Evolutionary conservation across 2,797 vertebrate species (phyloP).

Genomic region (Tamandua tetradactyla): DNA sequence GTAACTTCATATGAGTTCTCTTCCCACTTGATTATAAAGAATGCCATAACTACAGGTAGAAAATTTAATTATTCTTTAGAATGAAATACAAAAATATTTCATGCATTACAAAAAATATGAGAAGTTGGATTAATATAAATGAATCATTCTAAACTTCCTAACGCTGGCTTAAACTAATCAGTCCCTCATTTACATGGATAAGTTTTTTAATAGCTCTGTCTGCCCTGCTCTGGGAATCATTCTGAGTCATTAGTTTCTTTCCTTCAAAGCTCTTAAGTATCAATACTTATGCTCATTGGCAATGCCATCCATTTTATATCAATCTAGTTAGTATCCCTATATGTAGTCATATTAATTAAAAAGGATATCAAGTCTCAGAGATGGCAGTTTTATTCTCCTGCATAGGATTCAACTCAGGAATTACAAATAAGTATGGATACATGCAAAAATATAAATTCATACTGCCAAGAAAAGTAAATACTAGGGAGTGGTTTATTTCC

Average conservation of each 20-base stretch:
- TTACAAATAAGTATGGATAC: slow-evolving; percentile 49
- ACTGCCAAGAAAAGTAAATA: not conserved
- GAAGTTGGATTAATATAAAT: slow-evolving; percentile 67
- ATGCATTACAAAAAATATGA: slow-evolving; percentile 51
- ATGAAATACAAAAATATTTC: slow-evolving; percentile 21
- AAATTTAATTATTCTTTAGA: slow-evolving; percentile 42
- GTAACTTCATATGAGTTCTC: not conserved
- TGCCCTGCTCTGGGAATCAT: slow-evolving; percentile 62
- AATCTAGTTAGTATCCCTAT: slow-evolving; percentile 65
- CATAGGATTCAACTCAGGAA: slow-evolving; percentile 62
- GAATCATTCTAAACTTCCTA: slow-evolving; percentile 71
- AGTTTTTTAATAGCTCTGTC: slow-evolving; percentile 64
- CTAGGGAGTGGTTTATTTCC: not conserved
- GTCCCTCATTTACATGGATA: slow-evolving; percentile 65
- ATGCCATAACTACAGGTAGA: not conserved
- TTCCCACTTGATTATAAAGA: slow-evolving; percentile 23
- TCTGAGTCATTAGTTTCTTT: slow-evolving; percentile 66
- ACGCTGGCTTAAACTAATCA: slow-evolving; percentile 75
- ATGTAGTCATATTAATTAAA: slow-evolving; percentile 70
- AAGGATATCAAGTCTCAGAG: slow-evolving; percentile 52
- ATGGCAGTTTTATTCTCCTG: slow-evolving; percentile 57
- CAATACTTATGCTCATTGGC: slow-evolving; percentile 71
- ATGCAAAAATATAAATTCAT: slow-evolving; percentile 18
- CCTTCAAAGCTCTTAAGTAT: slow-evolving; percentile 59
- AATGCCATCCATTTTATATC: slow-evolving; percentile 67